These are phyloP conservation scores for Rhombomys opimus DNA, from an alignment of 2,113 vertebrate genomes.

Conservation along the genomic window DNA sequence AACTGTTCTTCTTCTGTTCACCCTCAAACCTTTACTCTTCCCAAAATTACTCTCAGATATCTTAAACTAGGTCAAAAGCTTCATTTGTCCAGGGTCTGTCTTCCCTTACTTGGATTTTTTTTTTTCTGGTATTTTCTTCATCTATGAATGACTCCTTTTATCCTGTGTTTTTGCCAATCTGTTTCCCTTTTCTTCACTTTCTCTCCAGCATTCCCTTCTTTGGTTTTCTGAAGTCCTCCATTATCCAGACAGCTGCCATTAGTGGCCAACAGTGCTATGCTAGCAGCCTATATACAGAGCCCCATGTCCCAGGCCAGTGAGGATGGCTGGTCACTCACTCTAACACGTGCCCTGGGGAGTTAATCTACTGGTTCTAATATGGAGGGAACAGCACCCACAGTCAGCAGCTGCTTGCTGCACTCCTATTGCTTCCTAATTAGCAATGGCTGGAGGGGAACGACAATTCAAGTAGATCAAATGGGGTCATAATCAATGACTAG, in stretches of 20 bases:
- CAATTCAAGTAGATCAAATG: background rate
- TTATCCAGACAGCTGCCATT: background rate
- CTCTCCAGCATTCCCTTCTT: background rate
- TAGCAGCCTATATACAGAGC: background rate
- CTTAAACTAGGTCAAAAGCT: background rate
- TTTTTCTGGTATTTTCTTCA: background rate
- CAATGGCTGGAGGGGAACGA: background rate
- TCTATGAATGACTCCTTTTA: background rate
- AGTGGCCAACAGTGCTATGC: background rate
- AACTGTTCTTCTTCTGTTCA: background rate
- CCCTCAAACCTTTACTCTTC: background rate
- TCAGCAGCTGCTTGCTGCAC: background rate
- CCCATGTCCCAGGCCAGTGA: background rate
- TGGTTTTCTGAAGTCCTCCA: background rate
- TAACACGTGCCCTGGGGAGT: background rate
- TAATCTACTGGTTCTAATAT: background rate
- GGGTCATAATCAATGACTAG: background rate
- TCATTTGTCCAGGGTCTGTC: background rate
- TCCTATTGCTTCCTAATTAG: background rate
- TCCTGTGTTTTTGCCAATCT: background rate
- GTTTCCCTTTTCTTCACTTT: background rate
- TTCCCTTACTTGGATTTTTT: background rate
- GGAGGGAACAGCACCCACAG: background rate
- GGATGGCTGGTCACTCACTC: background rate
- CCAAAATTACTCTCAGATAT: background rate